These are phyloP conservation scores for Lasioglossum malachurum DNA, from an alignment of 2,888 invertebrate species.

Conservation along the genomic window DNA sequence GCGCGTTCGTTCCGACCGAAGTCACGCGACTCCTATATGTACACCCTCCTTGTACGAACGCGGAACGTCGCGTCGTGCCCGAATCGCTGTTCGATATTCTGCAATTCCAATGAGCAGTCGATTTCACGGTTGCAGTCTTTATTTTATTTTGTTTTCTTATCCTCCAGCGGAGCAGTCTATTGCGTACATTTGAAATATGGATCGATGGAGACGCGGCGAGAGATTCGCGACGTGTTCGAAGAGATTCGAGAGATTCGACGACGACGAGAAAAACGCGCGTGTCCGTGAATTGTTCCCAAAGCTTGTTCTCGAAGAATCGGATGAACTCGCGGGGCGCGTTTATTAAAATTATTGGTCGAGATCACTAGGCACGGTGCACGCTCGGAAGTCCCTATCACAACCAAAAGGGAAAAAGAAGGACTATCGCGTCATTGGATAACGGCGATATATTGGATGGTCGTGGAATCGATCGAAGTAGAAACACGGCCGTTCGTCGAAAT, in stretches of 20 bases:
- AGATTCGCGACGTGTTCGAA: not conserved
- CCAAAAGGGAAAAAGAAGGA: not conserved
- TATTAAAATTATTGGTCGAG: slow-evolving; percentile 52
- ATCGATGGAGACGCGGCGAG: slow-evolving; percentile 1
- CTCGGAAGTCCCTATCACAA: too few relatives aligned
- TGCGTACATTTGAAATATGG: not conserved
- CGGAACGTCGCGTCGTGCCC: slow-evolving; percentile 9
- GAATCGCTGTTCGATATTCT: slow-evolving; percentile 20
- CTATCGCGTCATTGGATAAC: not conserved
- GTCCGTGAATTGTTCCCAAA: slow-evolving; percentile 44
- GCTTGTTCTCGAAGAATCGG: slow-evolving; percentile 34
- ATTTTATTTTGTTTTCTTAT: not conserved
- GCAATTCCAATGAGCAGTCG: slow-evolving; percentile 26
- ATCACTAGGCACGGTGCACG: slow-evolving; percentile 33
- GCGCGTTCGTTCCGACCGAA: slow-evolving; percentile 24
- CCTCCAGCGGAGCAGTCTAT: slow-evolving; percentile 19
- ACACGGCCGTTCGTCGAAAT: slow-evolving; percentile 35
- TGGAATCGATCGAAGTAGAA: slow-evolving; percentile 21
- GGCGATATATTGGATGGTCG: not conserved
- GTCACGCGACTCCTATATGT: slow-evolving; percentile 45
- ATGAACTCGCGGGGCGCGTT: slow-evolving; percentile 37
- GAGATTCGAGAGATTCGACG: not conserved
- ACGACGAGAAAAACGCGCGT: not conserved
- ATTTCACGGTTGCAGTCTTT: slow-evolving; percentile 51
- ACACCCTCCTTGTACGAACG: not conserved